phyloP scores from a whole-genome alignment of 1,140 invertebrate species.

The Wiebesia pumilae region DNA sequence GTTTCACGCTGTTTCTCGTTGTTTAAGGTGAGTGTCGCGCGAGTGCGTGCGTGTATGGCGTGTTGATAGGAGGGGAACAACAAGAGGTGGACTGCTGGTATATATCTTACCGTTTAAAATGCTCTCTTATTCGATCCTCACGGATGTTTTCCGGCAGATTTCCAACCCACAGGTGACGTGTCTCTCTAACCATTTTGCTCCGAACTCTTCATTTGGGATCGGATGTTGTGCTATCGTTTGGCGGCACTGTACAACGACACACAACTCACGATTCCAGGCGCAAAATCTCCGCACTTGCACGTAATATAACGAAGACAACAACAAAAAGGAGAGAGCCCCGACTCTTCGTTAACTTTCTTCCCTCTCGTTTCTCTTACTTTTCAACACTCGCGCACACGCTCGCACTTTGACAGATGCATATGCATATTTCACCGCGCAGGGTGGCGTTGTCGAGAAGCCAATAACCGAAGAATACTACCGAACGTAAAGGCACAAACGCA shows the following conservation, averaged over 20 bases:
- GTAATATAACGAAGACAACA: neutral
- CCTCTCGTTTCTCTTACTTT: neutral
- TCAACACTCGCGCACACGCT: conserved; percentile 45
- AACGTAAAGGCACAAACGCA: conserved; percentile 33
- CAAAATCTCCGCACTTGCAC: conserved; percentile 22
- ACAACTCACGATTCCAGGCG: conserved; percentile 66
- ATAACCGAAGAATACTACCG: conserved; percentile 4
- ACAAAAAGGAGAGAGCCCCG: neutral
- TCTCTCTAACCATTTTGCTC: conserved; percentile 99
- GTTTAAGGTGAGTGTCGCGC: neutral
- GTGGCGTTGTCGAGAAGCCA: neutral
- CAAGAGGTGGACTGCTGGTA: too few species aligned
- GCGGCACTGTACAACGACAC: conserved; percentile 76
- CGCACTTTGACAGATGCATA: conserved; percentile 3
- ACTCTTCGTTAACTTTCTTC: neutral
- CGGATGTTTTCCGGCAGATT: conserved; percentile 99
- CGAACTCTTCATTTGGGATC: conserved; percentile 82
- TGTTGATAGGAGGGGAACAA: neutral
- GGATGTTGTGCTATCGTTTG: conserved; percentile 77
- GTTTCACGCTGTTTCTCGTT: neutral
- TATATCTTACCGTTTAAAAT: conserved; percentile 94
- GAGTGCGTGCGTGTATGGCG: neutral
- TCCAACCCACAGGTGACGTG: conserved; percentile 99
- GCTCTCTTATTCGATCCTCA: conserved; percentile 95
- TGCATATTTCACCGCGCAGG: conserved; percentile 1